Percentiles rank a stretch among this genome's conserved stretches.
phyloP scores from a whole-genome alignment of 2,888 invertebrate genomes.

The Drosophila percnosoma region DNA sequence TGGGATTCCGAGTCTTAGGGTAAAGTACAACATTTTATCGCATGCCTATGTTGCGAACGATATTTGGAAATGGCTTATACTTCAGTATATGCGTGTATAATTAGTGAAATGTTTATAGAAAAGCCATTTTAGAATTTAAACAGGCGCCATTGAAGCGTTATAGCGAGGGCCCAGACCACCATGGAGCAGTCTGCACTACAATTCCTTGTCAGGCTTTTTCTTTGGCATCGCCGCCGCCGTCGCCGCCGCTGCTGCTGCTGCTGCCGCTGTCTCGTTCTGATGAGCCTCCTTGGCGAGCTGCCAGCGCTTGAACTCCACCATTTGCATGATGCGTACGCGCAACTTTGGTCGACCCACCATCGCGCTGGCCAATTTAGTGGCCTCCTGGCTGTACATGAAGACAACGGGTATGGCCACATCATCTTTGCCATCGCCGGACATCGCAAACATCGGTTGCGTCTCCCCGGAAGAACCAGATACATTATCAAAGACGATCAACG shows the following conservation, averaged over 20 bases:
- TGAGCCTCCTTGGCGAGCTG: conserved; percentile 76
- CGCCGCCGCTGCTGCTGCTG: conserved; percentile 11
- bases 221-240: conserved; percentile 38
- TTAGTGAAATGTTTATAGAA: conserved; percentile 50
- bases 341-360: conserved; percentile 86
- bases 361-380: conserved; percentile 87
- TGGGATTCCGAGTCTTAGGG: conserved; percentile 28
- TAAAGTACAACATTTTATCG: conserved; percentile 54
- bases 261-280: conserved; percentile 61
- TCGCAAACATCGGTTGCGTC: conserved; percentile 94
- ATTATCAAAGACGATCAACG: conserved; percentile 95
- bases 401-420: conserved; percentile 96
- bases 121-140: conserved; percentile 45
- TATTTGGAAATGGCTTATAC: conserved; percentile 20
- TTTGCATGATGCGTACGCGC: conserved; percentile 84
- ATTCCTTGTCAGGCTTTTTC: conserved; percentile 75
- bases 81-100: conserved; percentile 24
- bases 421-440: conserved; percentile 96
- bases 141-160: conserved; percentile 18
- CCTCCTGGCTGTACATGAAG: conserved; percentile 93
- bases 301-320: conserved; percentile 84
- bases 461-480: conserved; percentile 90
- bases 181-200: conserved; percentile 64
- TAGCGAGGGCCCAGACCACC: conserved; percentile 8
- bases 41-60: conserved; percentile 16